phyloP scores from a whole-genome alignment of 2,113 vertebrate species.

The Pterocles gutturalis region DNA sequence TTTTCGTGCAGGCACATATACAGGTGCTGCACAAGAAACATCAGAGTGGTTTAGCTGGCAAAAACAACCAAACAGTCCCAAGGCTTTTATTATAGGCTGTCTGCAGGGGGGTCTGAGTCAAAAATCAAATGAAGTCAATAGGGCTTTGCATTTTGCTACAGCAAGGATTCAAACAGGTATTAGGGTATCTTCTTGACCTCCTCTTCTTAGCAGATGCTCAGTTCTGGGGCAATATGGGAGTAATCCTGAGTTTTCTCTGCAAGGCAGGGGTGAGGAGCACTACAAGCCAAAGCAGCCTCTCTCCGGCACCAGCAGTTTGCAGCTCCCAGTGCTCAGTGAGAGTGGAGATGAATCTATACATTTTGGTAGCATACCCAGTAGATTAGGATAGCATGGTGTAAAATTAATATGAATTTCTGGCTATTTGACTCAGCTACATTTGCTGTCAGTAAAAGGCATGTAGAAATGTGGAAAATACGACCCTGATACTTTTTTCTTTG shows the following conservation, averaged over 20 bases:
- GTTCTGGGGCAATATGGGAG: background rate
- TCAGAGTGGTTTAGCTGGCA: background rate
- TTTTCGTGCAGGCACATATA: background rate
- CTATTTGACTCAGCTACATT: background rate
- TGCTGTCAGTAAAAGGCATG: background rate
- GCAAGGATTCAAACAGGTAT: background rate
- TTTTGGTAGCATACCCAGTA: background rate
- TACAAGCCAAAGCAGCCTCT: background rate
- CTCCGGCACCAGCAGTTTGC: background rate
- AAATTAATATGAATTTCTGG: background rate
- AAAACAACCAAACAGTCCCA: background rate
- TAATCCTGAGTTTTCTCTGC: background rate
- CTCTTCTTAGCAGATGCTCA: background rate
- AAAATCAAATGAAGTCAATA: background rate
- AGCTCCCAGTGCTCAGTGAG: background rate
- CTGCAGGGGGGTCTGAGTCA: background rate
- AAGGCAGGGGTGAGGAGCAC: background rate
- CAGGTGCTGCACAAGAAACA: background rate
- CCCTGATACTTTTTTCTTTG: background rate
- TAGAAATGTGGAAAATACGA: background rate
- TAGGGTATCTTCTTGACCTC: background rate
- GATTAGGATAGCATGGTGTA: rapidly evolving
- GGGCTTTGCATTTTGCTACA: background rate
- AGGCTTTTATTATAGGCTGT: background rate
- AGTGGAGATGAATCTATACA: background rate